phyloP scores from a whole-genome alignment of 2,888 invertebrate species.

The Lochmaea capreae region DNA sequence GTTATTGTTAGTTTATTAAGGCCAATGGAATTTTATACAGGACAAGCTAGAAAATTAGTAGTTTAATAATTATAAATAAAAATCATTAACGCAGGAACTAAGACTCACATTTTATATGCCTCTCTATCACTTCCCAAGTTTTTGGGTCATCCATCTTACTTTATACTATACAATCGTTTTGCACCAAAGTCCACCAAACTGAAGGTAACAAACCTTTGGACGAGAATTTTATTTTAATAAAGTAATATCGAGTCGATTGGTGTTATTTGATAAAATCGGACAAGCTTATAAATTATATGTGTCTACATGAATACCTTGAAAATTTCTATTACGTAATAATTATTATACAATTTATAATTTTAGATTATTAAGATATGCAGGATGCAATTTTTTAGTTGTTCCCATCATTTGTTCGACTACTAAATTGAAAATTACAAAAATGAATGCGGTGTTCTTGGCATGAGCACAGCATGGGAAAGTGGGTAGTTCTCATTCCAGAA shows the following conservation, averaged over 20 bases:
- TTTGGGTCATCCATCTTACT: no score
- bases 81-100: no score
- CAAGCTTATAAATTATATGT: neutral
- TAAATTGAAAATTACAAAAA: no score
- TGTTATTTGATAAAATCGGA: neutral
- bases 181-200: constrained; percentile 26
- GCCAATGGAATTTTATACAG: neutral
- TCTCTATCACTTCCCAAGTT: no score
- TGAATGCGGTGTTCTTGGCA: neutral
- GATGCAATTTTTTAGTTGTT: neutral
- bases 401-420: neutral
- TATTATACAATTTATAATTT: neutral
- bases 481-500: no score
- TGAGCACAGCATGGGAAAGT: neutral
- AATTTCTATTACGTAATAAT: neutral
- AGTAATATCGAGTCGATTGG: neutral
- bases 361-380: neutral
- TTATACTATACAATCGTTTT: neutral
- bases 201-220: constrained; percentile 33
- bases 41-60: neutral
- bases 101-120: no score
- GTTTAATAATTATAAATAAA: neutral
- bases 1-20: neutral
- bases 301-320: neutral
- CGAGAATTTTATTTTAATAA: constrained; percentile 16